Evolutionary conservation across 23 tunicate genomes (phyloP).

Genomic region (Trididemnum nubilum): DNA sequence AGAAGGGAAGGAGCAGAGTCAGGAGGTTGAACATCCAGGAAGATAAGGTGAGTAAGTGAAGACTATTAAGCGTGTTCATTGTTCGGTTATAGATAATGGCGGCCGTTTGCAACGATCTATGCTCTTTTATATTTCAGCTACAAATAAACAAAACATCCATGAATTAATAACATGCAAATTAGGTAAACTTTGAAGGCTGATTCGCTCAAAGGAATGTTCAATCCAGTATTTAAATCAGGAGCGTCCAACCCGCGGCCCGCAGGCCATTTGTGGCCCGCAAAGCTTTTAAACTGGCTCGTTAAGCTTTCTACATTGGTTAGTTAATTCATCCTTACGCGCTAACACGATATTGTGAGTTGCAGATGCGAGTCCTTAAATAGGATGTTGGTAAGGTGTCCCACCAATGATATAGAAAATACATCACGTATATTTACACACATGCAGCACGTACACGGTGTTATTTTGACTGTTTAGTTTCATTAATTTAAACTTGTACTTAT

Average conservation of each 20-base stretch:
- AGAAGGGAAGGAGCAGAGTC: conserved; percentile 64
- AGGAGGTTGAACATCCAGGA: conserved; percentile 58
- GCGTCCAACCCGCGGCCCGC: neutral
- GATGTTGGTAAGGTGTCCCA: neutral
- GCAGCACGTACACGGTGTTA: neutral
- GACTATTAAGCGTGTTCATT: too few species aligned
- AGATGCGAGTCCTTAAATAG: neutral
- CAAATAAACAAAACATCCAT: neutral
- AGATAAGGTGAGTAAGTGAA: conserved; percentile 33
- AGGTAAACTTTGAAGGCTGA: too few species aligned
- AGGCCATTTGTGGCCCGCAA: neutral
- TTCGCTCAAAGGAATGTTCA: too few species aligned
- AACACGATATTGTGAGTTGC: neutral
- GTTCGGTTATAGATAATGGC: neutral
- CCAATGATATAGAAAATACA: neutral
- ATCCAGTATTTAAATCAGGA: neutral
- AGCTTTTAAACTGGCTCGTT: neutral
- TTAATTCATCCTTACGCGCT: too few species aligned
- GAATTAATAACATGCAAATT: neutral
- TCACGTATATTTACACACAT: neutral
- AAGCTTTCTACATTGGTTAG: neutral
- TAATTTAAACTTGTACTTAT: neutral
- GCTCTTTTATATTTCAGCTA: neutral
- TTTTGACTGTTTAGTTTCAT: neutral
- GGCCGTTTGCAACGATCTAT: neutral